Evolutionary conservation across 2,113 vertebrate species (phyloP), one percentile per base, ranked within the genome.

Genomic region (Limnothrissa miodon): DNA sequence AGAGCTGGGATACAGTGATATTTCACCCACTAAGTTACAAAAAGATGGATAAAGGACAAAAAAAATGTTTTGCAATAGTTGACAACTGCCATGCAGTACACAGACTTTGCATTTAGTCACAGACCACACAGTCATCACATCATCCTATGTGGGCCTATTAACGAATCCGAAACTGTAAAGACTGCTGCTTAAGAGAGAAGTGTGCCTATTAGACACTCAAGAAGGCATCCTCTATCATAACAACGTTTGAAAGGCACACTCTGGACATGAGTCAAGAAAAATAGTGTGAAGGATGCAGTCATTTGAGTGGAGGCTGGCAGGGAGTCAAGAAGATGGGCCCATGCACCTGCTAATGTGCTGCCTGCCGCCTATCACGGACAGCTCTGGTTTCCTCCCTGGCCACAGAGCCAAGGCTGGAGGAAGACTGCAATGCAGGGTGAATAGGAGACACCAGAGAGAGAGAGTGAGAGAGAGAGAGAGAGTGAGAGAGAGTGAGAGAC

Each of bases 381-480:
- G 82, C 82, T 80, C 39, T 25, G 56, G 82, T 83, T 91, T 87
- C 17, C 81, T 84, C 83, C 85, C 56, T 36, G 74, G 87, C 85
- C 80, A 39, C 85, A 78, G 53, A 59, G 74, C 85, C 86, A 45
- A 88, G 88, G 39, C 79, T 83, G 86, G 56, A 89, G 78, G 83
- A 88, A 80, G 83, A 78, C 91, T 92, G 91, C 93, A 93, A 89
- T 91, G 90, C 89, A 90, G 91, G 10, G 78, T 83, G 84, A 86
- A 86, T 81, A 82, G 87, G 86, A 85, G 56, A 62, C 59, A 62
- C 23, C 59, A 29, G 59, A 62, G 59, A 29, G 59, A 23, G 80
- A 59, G 8, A 79, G 25, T 23, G 33, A 78, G 46, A 5, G 46
- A 51, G 80, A 15, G 66, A 25, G 45, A 86, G 70, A 81, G 79